Conservation (phyloP, 2,888 invertebrate genomes). For the Dicranocentrus wangi region DNA sequence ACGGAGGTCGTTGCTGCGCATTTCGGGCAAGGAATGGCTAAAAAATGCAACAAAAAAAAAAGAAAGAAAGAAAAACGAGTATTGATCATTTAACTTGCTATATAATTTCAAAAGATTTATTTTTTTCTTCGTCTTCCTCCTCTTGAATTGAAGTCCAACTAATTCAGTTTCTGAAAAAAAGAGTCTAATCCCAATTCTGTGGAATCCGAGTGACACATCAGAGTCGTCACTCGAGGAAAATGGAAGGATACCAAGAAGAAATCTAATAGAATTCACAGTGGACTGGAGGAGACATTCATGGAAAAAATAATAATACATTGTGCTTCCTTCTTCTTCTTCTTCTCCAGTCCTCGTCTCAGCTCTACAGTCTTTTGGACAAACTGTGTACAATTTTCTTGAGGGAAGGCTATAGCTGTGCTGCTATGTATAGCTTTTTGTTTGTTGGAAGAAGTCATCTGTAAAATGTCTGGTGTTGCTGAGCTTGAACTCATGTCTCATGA, state of each 20-base stretch:
- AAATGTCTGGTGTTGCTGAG: conserved; percentile 34
- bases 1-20: too few species aligned
- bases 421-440: conserved; percentile 23
- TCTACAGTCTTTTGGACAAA: not conserved
- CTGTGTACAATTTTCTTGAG: too few species aligned
- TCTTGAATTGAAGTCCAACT: too few species aligned
- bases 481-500: conserved; percentile 29
- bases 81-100: too few species aligned
- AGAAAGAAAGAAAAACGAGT: too few species aligned
- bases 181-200: too few species aligned
- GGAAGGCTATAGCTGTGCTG: conserved; percentile 21
- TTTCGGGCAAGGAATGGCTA: too few species aligned
- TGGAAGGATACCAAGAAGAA: not conserved
- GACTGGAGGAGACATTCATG: not conserved
- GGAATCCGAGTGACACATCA: conserved; percentile 2
- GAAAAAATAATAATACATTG: too few species aligned
- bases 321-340: not conserved
- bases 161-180: not conserved
- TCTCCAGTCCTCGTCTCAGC: not conserved
- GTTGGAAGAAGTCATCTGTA: conserved; percentile 50
- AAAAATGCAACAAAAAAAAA: too few species aligned
- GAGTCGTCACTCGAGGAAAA: not conserved
- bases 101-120: too few species aligned
- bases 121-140: too few species aligned
- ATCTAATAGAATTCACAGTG: conserved; percentile 3